Evolutionary conservation across 23 tunicate species (phyloP), one percentile per base, ranked within the genome.

Genomic region (Clavelina lepadiformis): DNA sequence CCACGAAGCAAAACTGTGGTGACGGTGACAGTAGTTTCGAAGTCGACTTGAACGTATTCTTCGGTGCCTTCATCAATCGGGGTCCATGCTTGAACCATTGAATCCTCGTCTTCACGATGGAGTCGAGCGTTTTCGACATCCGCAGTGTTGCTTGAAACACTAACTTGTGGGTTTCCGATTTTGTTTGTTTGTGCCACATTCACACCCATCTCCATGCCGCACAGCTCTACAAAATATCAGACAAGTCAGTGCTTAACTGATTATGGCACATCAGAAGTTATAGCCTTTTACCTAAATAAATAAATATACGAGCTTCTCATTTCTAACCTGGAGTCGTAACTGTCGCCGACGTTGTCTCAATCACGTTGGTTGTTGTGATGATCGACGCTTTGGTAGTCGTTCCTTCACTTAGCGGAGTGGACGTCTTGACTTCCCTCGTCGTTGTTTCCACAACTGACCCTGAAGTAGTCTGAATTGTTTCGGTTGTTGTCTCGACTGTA

Each of bases 161-260:
- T 37, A 31, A 61, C 8, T 0, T 21, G 33, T 1, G 84, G 84
- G 31, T 26, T 57, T 21, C 78, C 78, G 28, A 72, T 59, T 41
- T 33, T 28, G 46, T 72, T 68, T 19, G 35, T 18, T 3, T 55
- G 56, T n/a, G 69, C 58, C 1, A 78, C 64, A 29, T 78, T 58
- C 22, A 78, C 52, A 44, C 72, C 84, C 84, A 78, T 68, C 37
- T 65, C 66, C 8, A 59, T 35, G 68, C 68, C 74, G 67, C 84
- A 78, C 26, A 51, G 11, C 37, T 67, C 31, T 36, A 21, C 36
- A 0, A 41, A 5, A 23, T 55, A 22, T 64, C 49, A 41, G 13
- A 41, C 49, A 41, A 15, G 15, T 11, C 49, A 41, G 49, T 41
- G 11, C 49, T 8, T 41, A 15, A 11, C 11, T 15, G 6, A 18